Evolutionary conservation across 1,140 invertebrate species (phyloP).

Genomic region (Caenorhabditis inopinata): DNA sequence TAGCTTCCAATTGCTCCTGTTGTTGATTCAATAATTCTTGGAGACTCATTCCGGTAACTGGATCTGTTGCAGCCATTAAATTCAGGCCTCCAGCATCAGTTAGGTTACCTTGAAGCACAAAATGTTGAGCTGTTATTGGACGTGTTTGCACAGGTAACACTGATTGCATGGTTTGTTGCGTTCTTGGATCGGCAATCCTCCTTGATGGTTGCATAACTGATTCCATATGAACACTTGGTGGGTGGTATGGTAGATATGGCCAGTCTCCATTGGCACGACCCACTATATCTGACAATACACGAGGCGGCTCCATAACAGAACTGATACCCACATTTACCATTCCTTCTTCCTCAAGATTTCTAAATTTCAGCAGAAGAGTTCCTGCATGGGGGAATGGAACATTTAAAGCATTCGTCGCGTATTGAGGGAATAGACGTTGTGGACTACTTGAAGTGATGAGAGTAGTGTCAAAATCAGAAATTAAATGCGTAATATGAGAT

Average conservation of each 20-base stretch:
- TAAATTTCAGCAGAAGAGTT: background rate
- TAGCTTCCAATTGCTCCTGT: no score
- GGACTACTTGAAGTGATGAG: background rate
- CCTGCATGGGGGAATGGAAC: background rate
- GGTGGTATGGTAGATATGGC: background rate
- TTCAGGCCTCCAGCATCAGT: no score
- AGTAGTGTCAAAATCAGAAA: background rate
- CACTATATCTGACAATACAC: background rate
- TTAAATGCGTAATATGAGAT: background rate
- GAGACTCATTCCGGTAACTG: no score
- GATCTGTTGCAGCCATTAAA: no score
- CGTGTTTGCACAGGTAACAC: no score
- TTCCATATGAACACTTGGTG: background rate
- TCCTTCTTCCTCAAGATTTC: background rate
- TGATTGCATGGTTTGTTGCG: background rate
- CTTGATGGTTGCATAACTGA: background rate
- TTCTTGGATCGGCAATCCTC: background rate
- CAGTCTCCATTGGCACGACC: background rate
- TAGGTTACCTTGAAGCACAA: no score
- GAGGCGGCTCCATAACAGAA: background rate
- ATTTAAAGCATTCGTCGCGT: background rate
- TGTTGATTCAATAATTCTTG: no score
- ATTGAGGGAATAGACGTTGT: background rate
- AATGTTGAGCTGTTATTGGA: no score
- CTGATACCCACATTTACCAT: background rate